Conservation (phyloP, 2,888 invertebrate species). For the Limenitis camilla region DNA sequence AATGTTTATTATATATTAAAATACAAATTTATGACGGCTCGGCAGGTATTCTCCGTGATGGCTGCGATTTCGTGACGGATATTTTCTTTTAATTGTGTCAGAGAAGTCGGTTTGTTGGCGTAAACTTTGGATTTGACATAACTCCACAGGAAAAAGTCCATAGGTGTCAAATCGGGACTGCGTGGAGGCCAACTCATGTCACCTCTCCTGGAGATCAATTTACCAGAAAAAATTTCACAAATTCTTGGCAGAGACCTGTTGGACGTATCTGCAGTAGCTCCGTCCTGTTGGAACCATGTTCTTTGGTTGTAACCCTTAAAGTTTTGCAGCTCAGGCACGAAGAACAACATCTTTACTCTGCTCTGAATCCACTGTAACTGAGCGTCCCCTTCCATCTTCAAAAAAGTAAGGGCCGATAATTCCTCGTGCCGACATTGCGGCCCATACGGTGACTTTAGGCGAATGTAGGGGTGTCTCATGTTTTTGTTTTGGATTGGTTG, state of each 20-base stretch:
- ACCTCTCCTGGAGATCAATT: slow-evolving; percentile 20
- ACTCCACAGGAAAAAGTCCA: slow-evolving; percentile 28
- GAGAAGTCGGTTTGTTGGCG: slow-evolving; percentile 3
- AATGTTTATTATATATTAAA: no score
- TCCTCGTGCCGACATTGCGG: slow-evolving; percentile 14
- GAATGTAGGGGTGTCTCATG: slow-evolving; percentile 24
- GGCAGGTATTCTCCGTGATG: no score
- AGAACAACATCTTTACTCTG: slow-evolving; percentile 17
- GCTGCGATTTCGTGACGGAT: no score
- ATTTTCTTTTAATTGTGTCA: no score
- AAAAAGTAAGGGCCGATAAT: slow-evolving; percentile 28
- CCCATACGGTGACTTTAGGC: slow-evolving; percentile 17
- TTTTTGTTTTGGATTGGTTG: slow-evolving; percentile 21
- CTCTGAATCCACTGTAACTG: slow-evolving; percentile 24
- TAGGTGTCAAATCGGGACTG: slow-evolving; percentile 27
- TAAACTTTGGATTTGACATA: slow-evolving; percentile 23
- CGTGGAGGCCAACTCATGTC: slow-evolving; percentile 28
- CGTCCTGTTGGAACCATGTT: slow-evolving; percentile 1
- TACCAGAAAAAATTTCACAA: slow-evolving; percentile 15
- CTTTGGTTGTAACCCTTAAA: slow-evolving; percentile 1
- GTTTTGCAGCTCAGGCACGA: neutral
- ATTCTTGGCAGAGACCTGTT: slow-evolving; percentile 13
- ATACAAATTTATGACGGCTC: no score
- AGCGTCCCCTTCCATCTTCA: slow-evolving; percentile 22
- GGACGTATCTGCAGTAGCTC: slow-evolving; percentile 21